Conservation (phyloP, 2,888 invertebrate species). For the Hirtodrosophila duncani region DNA sequence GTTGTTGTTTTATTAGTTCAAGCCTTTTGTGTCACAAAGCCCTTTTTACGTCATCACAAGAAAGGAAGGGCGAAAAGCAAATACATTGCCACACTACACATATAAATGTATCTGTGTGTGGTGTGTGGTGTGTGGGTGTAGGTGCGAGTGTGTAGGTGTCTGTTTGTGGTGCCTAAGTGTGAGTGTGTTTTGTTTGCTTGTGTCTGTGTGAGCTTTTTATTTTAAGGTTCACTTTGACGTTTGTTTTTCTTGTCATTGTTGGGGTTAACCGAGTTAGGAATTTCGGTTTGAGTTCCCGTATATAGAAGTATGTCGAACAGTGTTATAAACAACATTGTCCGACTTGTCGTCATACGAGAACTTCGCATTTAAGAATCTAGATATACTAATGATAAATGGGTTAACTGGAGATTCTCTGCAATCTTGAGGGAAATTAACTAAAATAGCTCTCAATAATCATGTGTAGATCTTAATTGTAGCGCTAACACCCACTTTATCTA, state of each 20-base stretch:
- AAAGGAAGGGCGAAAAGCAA: slow-evolving; percentile 46
- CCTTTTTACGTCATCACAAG: slow-evolving; percentile 44
- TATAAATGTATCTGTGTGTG: neutral
- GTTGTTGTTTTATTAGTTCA: slow-evolving; percentile 20
- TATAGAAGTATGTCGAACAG: too few relatives aligned
- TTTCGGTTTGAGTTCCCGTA: neutral
- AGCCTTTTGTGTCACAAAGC: slow-evolving; percentile 43
- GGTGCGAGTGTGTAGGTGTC: slow-evolving; percentile 15
- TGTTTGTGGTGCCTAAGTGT: too few relatives aligned
- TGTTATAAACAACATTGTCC: too few relatives aligned
- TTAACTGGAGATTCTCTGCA: too few relatives aligned
- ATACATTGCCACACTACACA: slow-evolving; percentile 31
- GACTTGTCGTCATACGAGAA: too few relatives aligned
- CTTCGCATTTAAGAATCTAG: too few relatives aligned
- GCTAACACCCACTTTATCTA: too few relatives aligned
- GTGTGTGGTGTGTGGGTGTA: neutral
- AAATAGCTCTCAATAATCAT: too few relatives aligned
- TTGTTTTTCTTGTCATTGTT: too few relatives aligned
- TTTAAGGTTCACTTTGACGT: slow-evolving; percentile 7
- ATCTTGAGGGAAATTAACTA: too few relatives aligned
- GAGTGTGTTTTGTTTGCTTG: neutral
- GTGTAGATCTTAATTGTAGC: too few relatives aligned
- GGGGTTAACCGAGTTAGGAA: slow-evolving; percentile 4
- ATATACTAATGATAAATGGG: too few relatives aligned
- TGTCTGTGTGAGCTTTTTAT: slow-evolving; percentile 15